These are phyloP conservation scores for Venturia canescens DNA, from an alignment of 1,140 invertebrate genomes.

Conservation along the genomic window DNA sequence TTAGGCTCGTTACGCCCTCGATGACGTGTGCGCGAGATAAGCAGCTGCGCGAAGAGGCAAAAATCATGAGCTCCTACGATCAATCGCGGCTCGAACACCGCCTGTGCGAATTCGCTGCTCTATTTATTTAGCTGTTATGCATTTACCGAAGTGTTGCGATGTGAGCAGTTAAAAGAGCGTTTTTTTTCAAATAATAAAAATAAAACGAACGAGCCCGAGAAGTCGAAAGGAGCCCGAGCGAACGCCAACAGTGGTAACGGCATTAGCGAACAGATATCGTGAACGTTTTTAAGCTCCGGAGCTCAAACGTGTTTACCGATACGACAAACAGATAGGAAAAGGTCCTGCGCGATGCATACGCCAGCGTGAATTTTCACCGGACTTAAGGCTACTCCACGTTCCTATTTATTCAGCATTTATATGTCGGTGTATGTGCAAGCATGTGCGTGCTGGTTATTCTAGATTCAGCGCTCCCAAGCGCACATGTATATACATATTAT, in stretches of 20 bases:
- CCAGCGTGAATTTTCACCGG: neutral
- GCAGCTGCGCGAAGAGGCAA: too few relatives aligned
- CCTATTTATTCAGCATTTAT: neutral
- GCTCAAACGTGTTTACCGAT: constrained; percentile 2
- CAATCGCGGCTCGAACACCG: too few relatives aligned
- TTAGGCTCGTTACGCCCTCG: too few relatives aligned
- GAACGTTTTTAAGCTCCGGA: neutral
- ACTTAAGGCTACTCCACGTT: too few relatives aligned
- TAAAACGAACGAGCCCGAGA: neutral
- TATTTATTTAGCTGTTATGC: neutral
- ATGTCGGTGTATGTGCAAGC: neutral
- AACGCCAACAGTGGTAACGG: constrained; percentile 1
- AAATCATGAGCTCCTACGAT: too few relatives aligned
- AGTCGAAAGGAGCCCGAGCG: neutral
- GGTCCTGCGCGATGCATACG: neutral
- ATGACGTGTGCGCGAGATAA: too few relatives aligned
- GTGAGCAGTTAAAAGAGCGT: neutral
- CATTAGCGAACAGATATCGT: neutral
- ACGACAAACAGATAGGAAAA: constrained; percentile 17
- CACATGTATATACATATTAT: constrained; percentile 15
- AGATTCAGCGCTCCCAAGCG: neutral
- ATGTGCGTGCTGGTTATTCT: neutral
- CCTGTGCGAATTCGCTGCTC: too few relatives aligned
- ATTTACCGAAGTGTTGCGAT: neutral
- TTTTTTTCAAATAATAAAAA: too few relatives aligned